Conservation (phyloP, 2,113 vertebrate species). For the Lagopus leucura region DNA sequence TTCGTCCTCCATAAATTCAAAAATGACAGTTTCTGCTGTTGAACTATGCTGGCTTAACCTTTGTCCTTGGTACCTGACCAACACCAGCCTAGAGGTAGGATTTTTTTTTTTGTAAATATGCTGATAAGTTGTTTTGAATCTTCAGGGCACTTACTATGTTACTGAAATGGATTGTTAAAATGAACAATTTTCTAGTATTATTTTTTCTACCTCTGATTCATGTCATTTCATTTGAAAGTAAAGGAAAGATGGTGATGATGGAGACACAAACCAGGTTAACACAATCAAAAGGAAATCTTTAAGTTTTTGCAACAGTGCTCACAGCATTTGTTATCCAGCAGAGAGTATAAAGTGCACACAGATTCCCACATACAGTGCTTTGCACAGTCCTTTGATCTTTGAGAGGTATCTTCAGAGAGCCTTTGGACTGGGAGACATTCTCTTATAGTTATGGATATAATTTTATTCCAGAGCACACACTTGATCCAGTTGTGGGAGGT, state of each 20-base stretch:
- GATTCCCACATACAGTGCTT: not conserved
- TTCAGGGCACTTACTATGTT: not conserved
- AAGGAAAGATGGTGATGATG: not conserved
- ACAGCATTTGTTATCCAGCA: conserved; percentile 28
- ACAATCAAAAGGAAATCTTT: not conserved
- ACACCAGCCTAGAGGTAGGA: not conserved
- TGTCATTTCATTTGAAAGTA: not conserved
- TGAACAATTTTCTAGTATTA: not conserved
- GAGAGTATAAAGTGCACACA: conserved; percentile 6
- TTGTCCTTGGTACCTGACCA: not conserved
- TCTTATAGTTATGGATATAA: not conserved
- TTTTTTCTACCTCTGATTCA: not conserved
- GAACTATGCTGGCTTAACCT: not conserved
- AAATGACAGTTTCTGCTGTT: not conserved
- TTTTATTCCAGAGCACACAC: not conserved
- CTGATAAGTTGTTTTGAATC: not conserved
- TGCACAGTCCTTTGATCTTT: conserved; percentile 34
- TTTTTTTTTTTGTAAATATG: not conserved
- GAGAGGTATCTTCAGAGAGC: conserved; percentile 23
- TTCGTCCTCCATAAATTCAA: not conserved
- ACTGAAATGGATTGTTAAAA: not conserved
- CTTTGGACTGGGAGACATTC: conserved; percentile 16
- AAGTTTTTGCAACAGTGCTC: not conserved
- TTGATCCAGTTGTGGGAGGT: not conserved
- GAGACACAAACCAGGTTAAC: not conserved